Percentiles rank a stretch among this genome's conserved stretches.
These are phyloP conservation scores for Ophion ventricosus DNA, from an alignment of 2,888 invertebrate species.

Conservation along the genomic window DNA sequence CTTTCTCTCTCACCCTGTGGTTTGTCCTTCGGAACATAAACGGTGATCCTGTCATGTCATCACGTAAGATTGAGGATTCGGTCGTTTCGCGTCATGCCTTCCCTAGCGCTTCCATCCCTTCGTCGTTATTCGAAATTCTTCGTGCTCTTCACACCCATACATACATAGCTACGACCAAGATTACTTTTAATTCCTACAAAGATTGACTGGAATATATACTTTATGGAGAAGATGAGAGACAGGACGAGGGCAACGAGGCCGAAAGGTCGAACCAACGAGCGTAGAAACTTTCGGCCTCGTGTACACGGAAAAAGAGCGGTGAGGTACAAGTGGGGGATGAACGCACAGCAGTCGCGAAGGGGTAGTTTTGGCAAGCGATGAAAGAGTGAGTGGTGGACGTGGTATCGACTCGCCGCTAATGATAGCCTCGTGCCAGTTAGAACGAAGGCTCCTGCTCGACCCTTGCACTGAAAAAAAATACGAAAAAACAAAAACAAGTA, in stretches of 20 bases:
- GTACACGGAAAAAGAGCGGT: constrained; percentile 40
- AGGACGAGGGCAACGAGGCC: too few relatives aligned
- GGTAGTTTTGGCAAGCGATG: constrained; percentile 62
- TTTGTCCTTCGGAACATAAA: constrained; percentile 74
- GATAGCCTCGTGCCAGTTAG: constrained; percentile 68
- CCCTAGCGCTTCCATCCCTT: constrained; percentile 34
- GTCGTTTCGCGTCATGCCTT: constrained; percentile 28
- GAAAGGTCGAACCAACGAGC: too few relatives aligned
- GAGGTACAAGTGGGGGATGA: neutral
- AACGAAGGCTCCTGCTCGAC: constrained; percentile 67
- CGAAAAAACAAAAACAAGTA: neutral
- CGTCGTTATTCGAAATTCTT: constrained; percentile 43
- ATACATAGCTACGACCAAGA: constrained; percentile 43
- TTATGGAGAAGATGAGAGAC: constrained; percentile 34
- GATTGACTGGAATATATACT: constrained; percentile 23
- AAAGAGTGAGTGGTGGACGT: constrained; percentile 69
- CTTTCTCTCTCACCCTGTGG: constrained; percentile 6
- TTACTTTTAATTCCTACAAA: constrained; percentile 55
- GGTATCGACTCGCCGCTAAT: constrained; percentile 73
- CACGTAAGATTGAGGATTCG: constrained; percentile 72
- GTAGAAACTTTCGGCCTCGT: constrained; percentile 67
- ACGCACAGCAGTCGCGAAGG: neutral
- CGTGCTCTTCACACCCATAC: neutral
- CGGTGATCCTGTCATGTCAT: constrained; percentile 75
- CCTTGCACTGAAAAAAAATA: constrained; percentile 65